Conservation (phyloP, 2,113 vertebrate genomes). For the Setophaga kirtlandii region DNA sequence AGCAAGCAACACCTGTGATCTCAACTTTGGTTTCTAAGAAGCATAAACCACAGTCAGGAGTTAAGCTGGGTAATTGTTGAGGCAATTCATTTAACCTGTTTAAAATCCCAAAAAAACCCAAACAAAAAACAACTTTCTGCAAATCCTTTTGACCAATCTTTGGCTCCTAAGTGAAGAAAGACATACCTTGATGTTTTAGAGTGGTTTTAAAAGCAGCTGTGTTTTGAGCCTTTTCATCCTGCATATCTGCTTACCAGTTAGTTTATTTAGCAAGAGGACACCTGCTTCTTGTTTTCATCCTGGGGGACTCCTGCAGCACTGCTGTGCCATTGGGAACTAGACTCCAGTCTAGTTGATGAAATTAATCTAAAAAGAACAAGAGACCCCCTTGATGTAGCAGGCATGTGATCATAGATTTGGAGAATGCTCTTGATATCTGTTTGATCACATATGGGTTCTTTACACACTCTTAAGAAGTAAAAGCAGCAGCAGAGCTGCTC, state of each 20-base stretch:
- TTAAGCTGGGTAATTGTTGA: not conserved
- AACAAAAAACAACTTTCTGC: not conserved
- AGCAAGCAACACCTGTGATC: not conserved
- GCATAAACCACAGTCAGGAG: not conserved
- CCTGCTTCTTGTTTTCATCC: not conserved
- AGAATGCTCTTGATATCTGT: not conserved
- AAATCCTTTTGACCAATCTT: not conserved
- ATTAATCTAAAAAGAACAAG: not conserved
- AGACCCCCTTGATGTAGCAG: not conserved
- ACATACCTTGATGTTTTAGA: not conserved
- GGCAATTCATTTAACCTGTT: not conserved
- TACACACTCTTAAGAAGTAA: not conserved
- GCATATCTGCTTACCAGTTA: not conserved
- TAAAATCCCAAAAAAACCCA: not conserved
- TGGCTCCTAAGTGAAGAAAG: not conserved
- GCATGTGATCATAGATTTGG: not conserved
- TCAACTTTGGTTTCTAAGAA: not conserved
- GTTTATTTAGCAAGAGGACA: not conserved
- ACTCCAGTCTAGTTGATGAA: not conserved
- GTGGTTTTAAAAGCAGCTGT: not conserved
- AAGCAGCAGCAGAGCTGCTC: not conserved
- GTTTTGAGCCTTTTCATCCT: not conserved
- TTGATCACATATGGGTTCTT: slow-evolving; percentile 4
- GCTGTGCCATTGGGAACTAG: not conserved
- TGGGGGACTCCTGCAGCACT: not conserved